Base-by-base conservation (phyloP, 2,797 vertebrate genomes). In the Ciconia nigra region DNA sequence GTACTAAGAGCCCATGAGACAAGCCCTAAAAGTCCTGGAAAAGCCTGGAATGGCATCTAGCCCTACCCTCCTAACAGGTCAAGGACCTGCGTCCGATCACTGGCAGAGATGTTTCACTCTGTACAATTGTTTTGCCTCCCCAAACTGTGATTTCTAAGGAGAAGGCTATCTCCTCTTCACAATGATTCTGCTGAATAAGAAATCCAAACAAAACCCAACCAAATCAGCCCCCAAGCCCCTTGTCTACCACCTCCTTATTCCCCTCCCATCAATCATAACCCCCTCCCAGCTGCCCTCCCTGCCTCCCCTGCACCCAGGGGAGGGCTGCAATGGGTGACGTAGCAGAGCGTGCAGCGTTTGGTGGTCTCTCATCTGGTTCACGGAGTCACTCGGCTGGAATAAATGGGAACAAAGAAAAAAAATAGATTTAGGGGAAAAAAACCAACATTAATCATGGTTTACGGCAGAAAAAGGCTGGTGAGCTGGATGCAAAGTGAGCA, bases 361-460 rank as follows among this genome's bases (percentile, higher is more conserved):
- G 77, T 95, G 98, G 63, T 81, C 97, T 98, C 97, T 96, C 93
- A 95, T 98, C 96, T 96, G 94, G 96, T 96, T 96, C 97, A 94
- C 84, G 97, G 96, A 96, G 93, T 97, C 97, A 98, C 95, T 98
- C 97, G 63, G 98, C 98, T 98, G 98, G 95, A 98, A 98, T 89
- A 98, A 97, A 96, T 95, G 96, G 97, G 98, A 97, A 98, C 94
- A 98, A 94, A 97, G 86, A 98, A 98, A 95, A 95, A 51, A 97
- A 96, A 96, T 58, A 91, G 52, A 66, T 96, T 98, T 98, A 98
- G 96, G 97, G 97, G 81, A 87, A 81, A 72, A 87, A 87, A 74
- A 10, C 0, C 51, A 85, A 92, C 95, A 96, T 51, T 21, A 96
- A 90, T 86, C 73, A 93, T n/a, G 59, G 70, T 51, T 94, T 74